These are phyloP conservation scores for Hydrozoanthus gracilis DNA, from an alignment of 92 coral and sea anemone species.

Conservation along the genomic window DNA sequence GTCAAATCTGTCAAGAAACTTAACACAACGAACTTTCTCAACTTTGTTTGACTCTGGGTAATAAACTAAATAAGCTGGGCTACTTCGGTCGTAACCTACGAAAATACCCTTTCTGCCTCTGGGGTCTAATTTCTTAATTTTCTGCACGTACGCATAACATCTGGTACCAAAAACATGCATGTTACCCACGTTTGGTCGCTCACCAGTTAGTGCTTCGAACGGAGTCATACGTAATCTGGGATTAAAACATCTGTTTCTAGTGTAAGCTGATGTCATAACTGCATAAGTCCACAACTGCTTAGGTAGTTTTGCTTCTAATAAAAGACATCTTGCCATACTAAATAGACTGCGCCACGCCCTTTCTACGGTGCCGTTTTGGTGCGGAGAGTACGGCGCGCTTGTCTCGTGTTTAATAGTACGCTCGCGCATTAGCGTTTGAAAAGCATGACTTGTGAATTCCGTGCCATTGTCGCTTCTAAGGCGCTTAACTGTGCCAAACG, in stretches of 20 bases:
- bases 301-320: constrained; percentile 47
- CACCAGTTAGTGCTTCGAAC: constrained; percentile 51
- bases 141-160: constrained; percentile 58
- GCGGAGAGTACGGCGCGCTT: constrained; percentile 60
- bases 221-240: constrained; percentile 41
- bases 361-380: constrained; percentile 62
- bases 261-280: constrained; percentile 47
- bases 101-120: constrained; percentile 52
- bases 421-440: constrained; percentile 46
- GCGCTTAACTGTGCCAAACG: constrained; percentile 52
- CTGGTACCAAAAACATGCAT: constrained; percentile 61
- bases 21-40: constrained; percentile 51
- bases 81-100: constrained; percentile 54
- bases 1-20: constrained; percentile 46
- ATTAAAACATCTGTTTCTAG: constrained; percentile 46
- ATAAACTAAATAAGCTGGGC: constrained; percentile 60
- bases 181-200: constrained; percentile 51
- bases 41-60: constrained; percentile 46
- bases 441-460: constrained; percentile 41
- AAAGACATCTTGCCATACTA: constrained; percentile 54
- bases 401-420: constrained; percentile 51
- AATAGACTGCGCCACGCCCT: constrained; percentile 57
- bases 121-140: constrained; percentile 51
- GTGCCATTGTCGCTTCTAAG: constrained; percentile 54
- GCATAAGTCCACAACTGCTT: constrained; percentile 50